Conservation (phyloP, 2,797 vertebrate species). For the Denticeps clupeoides region DNA sequence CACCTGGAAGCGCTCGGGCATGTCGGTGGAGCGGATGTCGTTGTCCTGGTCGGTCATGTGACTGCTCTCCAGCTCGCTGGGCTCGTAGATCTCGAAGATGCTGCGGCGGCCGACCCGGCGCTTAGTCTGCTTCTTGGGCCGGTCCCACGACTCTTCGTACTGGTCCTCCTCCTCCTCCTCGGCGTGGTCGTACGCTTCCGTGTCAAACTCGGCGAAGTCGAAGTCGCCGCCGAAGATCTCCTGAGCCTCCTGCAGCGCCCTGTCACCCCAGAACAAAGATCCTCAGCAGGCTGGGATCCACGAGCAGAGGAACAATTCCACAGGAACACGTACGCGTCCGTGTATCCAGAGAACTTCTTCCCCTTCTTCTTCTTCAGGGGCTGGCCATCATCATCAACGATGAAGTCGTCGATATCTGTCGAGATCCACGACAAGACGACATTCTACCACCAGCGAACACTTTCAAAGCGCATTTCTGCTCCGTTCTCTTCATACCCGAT, state of each 20-base stretch:
- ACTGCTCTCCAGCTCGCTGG: constrained; percentile 95
- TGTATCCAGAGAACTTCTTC: constrained; percentile 93
- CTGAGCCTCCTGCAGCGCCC: constrained; percentile 94
- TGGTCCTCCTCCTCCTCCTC: constrained; percentile 92
- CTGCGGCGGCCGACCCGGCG: constrained; percentile 87
- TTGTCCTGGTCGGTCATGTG: constrained; percentile 98
- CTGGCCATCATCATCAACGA: constrained; percentile 97
- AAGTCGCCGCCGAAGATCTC: constrained; percentile 98
- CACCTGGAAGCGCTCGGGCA: constrained; percentile 99
- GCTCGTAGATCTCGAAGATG: constrained; percentile 97
- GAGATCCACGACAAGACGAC: too few relatives aligned
- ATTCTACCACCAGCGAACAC: too few relatives aligned
- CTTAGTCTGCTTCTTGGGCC: constrained; percentile 91
- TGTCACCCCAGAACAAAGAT: constrained; percentile 34
- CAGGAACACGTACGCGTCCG: constrained; percentile 95
- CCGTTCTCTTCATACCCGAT: constrained; percentile 68
- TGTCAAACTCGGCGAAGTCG: constrained; percentile 92
- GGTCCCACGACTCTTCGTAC: constrained; percentile 82
- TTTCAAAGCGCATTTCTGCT: too few relatives aligned
- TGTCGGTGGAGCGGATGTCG: constrained; percentile 91
- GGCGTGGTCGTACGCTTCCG: constrained; percentile 80
- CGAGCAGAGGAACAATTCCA: too few relatives aligned
- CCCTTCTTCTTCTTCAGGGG: constrained; percentile 92
- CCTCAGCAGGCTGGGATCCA: too few relatives aligned
- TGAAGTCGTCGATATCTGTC: constrained; percentile 94